Conservation (phyloP, 2,888 invertebrate species). For the Thereva nobilitata region DNA sequence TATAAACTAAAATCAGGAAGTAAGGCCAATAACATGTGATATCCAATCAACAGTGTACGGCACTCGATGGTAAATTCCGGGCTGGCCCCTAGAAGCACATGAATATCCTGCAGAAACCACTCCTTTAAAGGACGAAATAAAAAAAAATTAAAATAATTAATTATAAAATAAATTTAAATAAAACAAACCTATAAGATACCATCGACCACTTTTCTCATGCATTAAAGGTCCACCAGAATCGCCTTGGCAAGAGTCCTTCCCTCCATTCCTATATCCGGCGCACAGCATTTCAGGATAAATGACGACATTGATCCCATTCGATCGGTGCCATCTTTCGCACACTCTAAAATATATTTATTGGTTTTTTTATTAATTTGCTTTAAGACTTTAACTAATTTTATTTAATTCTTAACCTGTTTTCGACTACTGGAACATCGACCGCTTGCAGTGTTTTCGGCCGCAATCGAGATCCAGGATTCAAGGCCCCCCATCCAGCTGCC, state of each 20-base stretch:
- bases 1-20: conserved; percentile 34
- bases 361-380: background rate
- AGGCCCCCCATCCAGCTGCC: conserved; percentile 92
- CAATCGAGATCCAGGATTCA: conserved; percentile 80
- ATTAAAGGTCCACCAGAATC: conserved; percentile 81
- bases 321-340: conserved; percentile 68
- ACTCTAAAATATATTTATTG: conserved; percentile 51
- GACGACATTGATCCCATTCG: conserved; percentile 66
- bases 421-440: conserved; percentile 91
- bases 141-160: conserved; percentile 5
- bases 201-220: conserved; percentile 83
- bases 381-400: background rate
- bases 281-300: conserved; percentile 96
- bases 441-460: conserved; percentile 89
- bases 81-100: conserved; percentile 90
- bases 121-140: conserved; percentile 56
- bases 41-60: conserved; percentile 95
- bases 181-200: conserved; percentile 74
- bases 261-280: conserved; percentile 87
- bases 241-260: conserved; percentile 69
- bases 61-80: conserved; percentile 91
- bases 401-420: conserved; percentile 65
- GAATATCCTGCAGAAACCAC: conserved; percentile 94
- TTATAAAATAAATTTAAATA: conserved; percentile 36
- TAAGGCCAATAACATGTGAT: conserved; percentile 56